phyloP scores from a whole-genome alignment of 2,113 vertebrate species.

The Panthera uncia region DNA sequence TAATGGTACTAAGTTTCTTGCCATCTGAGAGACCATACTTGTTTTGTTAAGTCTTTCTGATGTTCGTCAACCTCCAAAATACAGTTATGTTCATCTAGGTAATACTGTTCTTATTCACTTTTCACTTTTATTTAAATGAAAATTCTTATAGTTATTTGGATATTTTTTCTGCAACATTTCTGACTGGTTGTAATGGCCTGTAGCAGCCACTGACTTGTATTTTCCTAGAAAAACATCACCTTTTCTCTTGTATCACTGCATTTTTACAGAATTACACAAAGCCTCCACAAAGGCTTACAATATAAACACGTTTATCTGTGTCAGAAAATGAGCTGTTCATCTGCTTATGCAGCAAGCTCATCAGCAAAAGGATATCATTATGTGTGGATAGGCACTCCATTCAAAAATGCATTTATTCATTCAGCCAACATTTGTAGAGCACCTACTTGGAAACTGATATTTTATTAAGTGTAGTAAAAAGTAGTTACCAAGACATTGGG shows the following conservation, averaged over 20 bases:
- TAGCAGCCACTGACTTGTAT: background rate
- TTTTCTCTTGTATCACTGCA: background rate
- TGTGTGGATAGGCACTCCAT: background rate
- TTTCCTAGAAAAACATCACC: background rate
- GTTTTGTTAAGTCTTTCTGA: background rate
- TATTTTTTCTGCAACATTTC: background rate
- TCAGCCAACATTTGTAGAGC: background rate
- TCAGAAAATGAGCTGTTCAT: constrained; percentile 26
- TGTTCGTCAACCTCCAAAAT: background rate
- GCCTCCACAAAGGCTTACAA: background rate
- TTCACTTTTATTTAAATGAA: background rate
- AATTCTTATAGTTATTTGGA: background rate
- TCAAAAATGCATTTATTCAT: background rate
- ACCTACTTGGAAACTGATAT: background rate
- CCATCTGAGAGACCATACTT: background rate
- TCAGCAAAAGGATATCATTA: background rate
- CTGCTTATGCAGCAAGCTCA: background rate
- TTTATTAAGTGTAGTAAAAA: background rate
- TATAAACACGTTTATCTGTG: background rate
- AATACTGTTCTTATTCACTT: constrained; percentile 2
- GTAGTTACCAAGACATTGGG: background rate
- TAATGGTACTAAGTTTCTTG: background rate
- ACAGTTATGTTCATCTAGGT: background rate
- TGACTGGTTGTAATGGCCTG: background rate
- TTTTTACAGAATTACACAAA: constrained; percentile 15